Percentiles rank a stretch among this genome's conserved stretches.
phyloP scores from a whole-genome alignment of 2,797 vertebrate genomes.

The Okamejei kenojei region DNA sequence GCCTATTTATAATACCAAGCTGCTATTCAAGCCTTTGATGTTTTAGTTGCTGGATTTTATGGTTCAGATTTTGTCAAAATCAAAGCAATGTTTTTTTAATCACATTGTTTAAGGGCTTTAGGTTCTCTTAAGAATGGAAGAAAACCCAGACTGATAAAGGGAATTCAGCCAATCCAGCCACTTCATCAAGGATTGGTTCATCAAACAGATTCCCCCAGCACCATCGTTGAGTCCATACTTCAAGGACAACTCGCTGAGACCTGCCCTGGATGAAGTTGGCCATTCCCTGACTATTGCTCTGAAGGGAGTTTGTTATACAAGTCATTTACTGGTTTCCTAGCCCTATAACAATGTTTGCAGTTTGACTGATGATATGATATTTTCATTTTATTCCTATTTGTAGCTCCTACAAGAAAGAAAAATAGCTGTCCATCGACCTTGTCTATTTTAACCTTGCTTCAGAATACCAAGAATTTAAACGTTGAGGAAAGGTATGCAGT shows the following conservation, averaged over 20 bases:
- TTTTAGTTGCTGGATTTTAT: slow-evolving; percentile 16
- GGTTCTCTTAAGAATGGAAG: background rate
- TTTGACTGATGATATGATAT: background rate
- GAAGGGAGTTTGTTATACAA: background rate
- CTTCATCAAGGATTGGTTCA: background rate
- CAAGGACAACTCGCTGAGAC: background rate
- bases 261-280: background rate
- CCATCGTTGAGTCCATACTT: background rate
- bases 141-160: background rate
- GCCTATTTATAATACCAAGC: background rate
- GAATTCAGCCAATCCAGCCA: background rate
- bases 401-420: background rate
- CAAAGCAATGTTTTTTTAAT: background rate
- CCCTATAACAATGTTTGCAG: background rate
- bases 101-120: background rate
- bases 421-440: background rate
- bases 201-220: background rate
- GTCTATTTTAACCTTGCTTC: background rate
- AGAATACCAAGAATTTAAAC: background rate
- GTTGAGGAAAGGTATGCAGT: background rate
- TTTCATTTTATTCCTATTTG: background rate
- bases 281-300: background rate
- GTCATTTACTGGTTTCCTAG: background rate
- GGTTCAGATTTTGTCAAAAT: background rate
- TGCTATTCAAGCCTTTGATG: background rate